Base-by-base conservation (phyloP, 2,797 vertebrate genomes). In the Merluccius polli region DNA sequence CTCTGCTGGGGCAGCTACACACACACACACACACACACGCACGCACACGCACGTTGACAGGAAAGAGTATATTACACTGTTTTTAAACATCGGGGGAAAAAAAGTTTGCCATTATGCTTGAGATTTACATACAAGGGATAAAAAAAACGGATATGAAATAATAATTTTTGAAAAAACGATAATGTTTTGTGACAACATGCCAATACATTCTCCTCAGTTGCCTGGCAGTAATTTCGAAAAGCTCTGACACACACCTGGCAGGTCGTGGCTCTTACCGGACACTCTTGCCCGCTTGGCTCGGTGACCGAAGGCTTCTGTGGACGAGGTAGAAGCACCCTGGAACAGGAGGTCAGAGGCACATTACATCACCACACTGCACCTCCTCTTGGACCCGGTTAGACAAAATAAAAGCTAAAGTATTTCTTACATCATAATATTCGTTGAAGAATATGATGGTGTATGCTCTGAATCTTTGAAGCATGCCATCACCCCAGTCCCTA, bases 271-370 rank as follows among this genome's bases (percentile, higher is more conserved):
- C 94, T 99, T 99, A 89, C 98, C 98, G 84, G 97, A 99, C 82
- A 99, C 95, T 93, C 98, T 95, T 82, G 97, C 97, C 90, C 98
- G 97, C 92, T 99, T 99, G 90, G 97, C 97, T 93, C 98, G 92
- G 91, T 98, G 98, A 89, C 98, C 96, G 83, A 99, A 99, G 87
- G 96, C 95, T 87, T 99, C 98, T 92, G 97, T 98, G 83, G 96
- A 88, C 88, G 98, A 99, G 89, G 98, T 99, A 88, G 97, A 99
- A 82, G 98, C 97, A 93, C 98, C 98, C 98, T 99, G 89, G 30
- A 83, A 79, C 81, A 31, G 65, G 71, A 73, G 24, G 75, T 21
- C 16, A 80, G 78, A 72, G 27, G 27, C 70, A 85, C 70, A 78
- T 83, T 13, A 86, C 74, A 48, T 63, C 71, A 24, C 79, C 65